Base-by-base conservation (phyloP, 2,888 invertebrate genomes). In the Scaptomyza caliginosa region DNA sequence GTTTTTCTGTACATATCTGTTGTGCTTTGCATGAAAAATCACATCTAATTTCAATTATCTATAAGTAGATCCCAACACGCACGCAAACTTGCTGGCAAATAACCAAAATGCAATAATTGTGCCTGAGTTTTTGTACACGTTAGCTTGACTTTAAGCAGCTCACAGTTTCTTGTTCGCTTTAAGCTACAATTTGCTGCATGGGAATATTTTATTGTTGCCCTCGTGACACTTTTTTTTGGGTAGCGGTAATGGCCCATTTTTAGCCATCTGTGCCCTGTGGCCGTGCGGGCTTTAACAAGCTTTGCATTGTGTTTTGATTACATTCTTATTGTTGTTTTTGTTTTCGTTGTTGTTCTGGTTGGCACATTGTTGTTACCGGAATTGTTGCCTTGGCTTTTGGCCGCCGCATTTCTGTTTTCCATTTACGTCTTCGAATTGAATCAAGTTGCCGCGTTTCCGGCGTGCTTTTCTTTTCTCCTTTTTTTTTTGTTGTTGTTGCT, bases 391-490 rank as follows among this genome's bases (percentile, higher is more conserved):
- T 72, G 66, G 59, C 66, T 65, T 59, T 71, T 75, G 72, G 73
- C 63, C 59, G 71, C 71, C 74, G 54, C 65, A 66, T 57, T 84
- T 73, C 70, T 83, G 81, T 86, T 76, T 78, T 69, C 69, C 69
- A 74, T 70, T 78, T 67, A 65, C 62, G 71, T 73, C 76, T 86
- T 67, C 66, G 74, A 86, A 78, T 85, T 76, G 71, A 83, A 87
- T 87, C 82, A 86, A 83, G 83, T 82, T 78, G 59, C 63, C 80
- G 62, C 69, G 71, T 66, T 86, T 88, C 86, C 80, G 69, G 40
- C 46, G 43, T 32, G n/a, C 23, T 24, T 56, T 38, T 38, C 17
- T 30, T 13, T 6, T 6, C 11, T 32, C 6, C 1, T n/a, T 2
- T 30, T 30, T 13, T n/a, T 30, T 6, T n/a, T 32, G n/a, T 13